phyloP scores from a whole-genome alignment of 2,797 vertebrate genomes.

The Ptychobarbus kaznakovi region DNA sequence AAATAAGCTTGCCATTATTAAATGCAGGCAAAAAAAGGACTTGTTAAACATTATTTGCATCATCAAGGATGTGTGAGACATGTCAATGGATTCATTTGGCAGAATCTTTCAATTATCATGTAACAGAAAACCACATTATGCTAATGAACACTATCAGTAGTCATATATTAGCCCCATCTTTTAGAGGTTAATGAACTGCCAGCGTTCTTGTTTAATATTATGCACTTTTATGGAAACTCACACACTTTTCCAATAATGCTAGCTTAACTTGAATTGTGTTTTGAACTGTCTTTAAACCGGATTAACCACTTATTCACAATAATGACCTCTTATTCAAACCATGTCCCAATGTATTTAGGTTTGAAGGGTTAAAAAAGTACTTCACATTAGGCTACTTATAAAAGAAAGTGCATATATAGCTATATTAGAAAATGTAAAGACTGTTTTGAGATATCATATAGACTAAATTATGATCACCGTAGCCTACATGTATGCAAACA shows the following conservation, averaged over 20 bases:
- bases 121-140: too few relatives aligned
- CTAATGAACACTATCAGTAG: background rate
- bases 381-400: background rate
- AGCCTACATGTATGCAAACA: background rate
- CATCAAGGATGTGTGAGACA: background rate
- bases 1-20: conserved; percentile 1
- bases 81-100: background rate
- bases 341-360: background rate
- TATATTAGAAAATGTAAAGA: background rate
- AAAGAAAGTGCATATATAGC: background rate
- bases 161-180: background rate
- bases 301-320: background rate
- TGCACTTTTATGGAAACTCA: background rate
- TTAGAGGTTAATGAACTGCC: background rate
- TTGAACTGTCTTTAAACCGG: background rate
- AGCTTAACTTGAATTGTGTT: background rate
- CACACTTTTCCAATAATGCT: background rate
- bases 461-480: background rate
- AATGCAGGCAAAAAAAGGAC: background rate
- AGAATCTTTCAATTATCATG: background rate
- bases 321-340: background rate
- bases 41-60: background rate
- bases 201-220: background rate
- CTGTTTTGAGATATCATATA: background rate
- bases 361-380: background rate